A percentile compares a stretch with the other conserved stretches of the same genome.
Conservation (phyloP, 2,113 vertebrate genomes). For the Cyprinodon variegatus region DNA sequence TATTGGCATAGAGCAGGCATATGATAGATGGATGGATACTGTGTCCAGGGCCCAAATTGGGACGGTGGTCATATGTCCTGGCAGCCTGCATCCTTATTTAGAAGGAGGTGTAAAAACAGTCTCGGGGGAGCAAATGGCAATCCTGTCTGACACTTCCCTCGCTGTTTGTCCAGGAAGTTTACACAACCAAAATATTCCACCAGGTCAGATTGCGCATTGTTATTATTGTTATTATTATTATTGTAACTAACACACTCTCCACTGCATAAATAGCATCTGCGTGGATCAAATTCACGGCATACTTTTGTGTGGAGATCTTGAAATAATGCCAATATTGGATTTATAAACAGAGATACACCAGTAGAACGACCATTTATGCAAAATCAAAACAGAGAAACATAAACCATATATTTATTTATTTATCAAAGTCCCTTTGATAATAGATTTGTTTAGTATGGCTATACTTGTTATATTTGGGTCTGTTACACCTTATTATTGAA, state of each 20-base stretch:
- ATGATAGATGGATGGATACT: conserved; percentile 80
- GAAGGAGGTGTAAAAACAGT: conserved; percentile 89
- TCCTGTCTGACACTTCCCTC: conserved; percentile 78
- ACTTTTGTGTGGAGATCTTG: conserved; percentile 11
- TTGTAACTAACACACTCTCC: conserved; percentile 47
- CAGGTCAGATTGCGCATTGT: conserved; percentile 57
- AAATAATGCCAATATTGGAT: neutral
- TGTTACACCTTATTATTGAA: neutral
- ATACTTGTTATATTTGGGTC: neutral
- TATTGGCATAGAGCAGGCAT: conserved; percentile 79
- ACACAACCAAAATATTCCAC: conserved; percentile 64
- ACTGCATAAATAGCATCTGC: conserved; percentile 41
- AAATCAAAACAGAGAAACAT: neutral
- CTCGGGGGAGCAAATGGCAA: conserved; percentile 82
- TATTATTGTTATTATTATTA: conserved; percentile 44
- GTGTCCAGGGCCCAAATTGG: conserved; percentile 83
- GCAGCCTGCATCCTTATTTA: conserved; percentile 88
- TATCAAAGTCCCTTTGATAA: neutral
- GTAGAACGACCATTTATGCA: neutral
- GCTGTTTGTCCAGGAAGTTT: conserved; percentile 75
- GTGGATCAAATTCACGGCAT: conserved; percentile 38
- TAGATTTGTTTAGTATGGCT: neutral
- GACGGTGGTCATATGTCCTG: conserved; percentile 80
- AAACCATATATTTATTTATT: neutral
- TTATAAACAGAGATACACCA: neutral